phyloP scores from a whole-genome alignment of 2,888 invertebrate genomes.

The Orthonychiurus folsomi region DNA sequence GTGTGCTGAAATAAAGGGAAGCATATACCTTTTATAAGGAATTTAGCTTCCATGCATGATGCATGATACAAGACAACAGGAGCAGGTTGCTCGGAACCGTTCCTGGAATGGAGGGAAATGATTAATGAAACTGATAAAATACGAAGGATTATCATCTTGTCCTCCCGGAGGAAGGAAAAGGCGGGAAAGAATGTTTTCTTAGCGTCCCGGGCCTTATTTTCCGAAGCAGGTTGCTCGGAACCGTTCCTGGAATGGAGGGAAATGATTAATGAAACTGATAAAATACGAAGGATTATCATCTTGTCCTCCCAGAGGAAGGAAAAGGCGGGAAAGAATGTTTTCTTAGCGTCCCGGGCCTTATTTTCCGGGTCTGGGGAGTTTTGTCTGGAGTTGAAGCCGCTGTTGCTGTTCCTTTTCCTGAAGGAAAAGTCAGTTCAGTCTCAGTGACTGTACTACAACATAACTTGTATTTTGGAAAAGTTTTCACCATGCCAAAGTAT shows the following conservation, averaged over 20 bases:
- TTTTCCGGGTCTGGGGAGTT: background rate
- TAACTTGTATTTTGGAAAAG: too few relatives aligned
- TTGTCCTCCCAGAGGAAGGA: background rate
- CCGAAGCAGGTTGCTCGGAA: too few relatives aligned
- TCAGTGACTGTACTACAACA: too few relatives aligned
- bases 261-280: conserved; percentile 47
- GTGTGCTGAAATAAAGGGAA: too few relatives aligned
- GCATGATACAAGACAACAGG: too few relatives aligned
- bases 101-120: conserved; percentile 49
- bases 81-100: too few relatives aligned
- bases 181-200: background rate
- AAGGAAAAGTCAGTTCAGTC: background rate
- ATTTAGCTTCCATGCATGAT: too few relatives aligned
- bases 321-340: background rate
- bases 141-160: conserved; percentile 31
- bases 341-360: background rate
- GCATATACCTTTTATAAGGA: too few relatives aligned
- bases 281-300: conserved; percentile 41
- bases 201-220: background rate
- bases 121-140: conserved; percentile 46
- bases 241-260: too few relatives aligned
- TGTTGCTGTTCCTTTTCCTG: too few relatives aligned
- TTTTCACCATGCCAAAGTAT: too few relatives aligned
- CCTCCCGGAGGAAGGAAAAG: conserved; percentile 4
- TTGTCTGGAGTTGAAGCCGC: too few relatives aligned